Base-by-base conservation (phyloP, 2,888 invertebrate genomes). In the Epicampocera succincta region DNA sequence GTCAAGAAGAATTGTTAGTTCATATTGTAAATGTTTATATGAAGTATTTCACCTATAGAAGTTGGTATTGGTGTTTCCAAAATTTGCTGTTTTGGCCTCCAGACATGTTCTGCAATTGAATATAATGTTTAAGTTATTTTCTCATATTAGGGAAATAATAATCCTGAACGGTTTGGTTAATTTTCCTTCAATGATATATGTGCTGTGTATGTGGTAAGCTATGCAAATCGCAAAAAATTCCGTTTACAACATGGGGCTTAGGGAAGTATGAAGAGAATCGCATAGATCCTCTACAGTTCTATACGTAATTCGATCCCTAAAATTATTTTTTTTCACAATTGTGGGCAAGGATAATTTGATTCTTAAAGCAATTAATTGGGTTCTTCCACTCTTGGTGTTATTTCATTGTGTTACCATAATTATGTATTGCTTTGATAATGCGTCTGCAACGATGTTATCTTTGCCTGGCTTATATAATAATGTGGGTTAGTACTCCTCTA, bases 141-240 rank as follows among this genome's bases (percentile, higher is more conserved):
- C n/a, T n/a, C n/a, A n/a, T n/a, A n/a, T n/a, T n/a, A n/a, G n/a
- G n/a, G n/a, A n/a, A n/a, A n/a, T n/a, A n/a, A n/a, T n/a, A n/a
- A n/a, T n/a, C n/a, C n/a, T n/a, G n/a, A n/a, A n/a, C n/a, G n/a
- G n/a, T n/a, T n/a, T n/a, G n/a, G n/a, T n/a, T n/a, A n/a, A n/a
- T n/a, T n/a, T n/a, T n/a, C n/a, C n/a, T n/a, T n/a, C n/a, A n/a
- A n/a, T n/a, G n/a, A n/a, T n/a, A n/a, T n/a, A n/a, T n/a, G 63
- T 12, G 42, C 69, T 83, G 75, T n/a, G n/a, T n/a, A n/a, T n/a
- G 12, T 78, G 75, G 19, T 78, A 29, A 17, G 38, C 50, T 29
- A 83, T 73, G 50, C 76, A 80, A 58, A 83, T 58, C 69, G n/a
- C 83, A 78, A 21, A 58, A 72, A 4, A 78, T 78, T 4, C 56